phyloP scores from a whole-genome alignment of 2,797 vertebrate species.

The Petrocephalus sullivani region DNA sequence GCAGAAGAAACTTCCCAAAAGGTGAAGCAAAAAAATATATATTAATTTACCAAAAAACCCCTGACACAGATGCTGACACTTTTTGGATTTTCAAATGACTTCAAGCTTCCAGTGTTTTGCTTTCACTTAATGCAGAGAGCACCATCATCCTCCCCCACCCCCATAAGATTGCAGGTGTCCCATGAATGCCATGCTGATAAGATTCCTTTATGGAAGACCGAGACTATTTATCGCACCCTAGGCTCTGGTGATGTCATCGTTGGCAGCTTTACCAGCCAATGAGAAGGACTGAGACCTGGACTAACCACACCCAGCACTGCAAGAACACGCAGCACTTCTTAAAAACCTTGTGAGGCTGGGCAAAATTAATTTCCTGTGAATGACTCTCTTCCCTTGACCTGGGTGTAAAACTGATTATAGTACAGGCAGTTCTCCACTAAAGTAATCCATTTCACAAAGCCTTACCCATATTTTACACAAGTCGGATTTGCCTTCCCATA shows the following conservation, averaged over 20 bases:
- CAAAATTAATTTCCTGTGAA: neutral
- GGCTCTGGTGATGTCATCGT: neutral
- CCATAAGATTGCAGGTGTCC: constrained; percentile 14
- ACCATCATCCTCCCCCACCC: neutral
- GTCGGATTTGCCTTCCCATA: neutral
- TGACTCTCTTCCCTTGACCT: neutral
- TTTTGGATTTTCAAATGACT: neutral
- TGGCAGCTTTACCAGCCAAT: neutral
- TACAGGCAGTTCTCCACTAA: neutral
- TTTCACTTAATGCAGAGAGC: neutral
- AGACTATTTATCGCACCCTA: neutral
- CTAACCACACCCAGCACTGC: neutral
- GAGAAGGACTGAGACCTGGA: neutral
- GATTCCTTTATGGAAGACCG: neutral
- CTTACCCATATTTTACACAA: neutral
- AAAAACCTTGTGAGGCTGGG: neutral
- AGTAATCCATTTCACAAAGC: neutral
- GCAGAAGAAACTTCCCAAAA: neutral
- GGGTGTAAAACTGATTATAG: neutral
- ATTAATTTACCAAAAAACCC: neutral
- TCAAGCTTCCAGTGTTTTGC: neutral
- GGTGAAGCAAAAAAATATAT: neutral
- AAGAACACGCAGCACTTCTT: neutral
- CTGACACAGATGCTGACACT: neutral
- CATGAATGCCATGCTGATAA: constrained; percentile 6